These are phyloP conservation scores for Drosophila kokeensis DNA, from an alignment of 2,888 invertebrate species.

Conservation along the genomic window DNA sequence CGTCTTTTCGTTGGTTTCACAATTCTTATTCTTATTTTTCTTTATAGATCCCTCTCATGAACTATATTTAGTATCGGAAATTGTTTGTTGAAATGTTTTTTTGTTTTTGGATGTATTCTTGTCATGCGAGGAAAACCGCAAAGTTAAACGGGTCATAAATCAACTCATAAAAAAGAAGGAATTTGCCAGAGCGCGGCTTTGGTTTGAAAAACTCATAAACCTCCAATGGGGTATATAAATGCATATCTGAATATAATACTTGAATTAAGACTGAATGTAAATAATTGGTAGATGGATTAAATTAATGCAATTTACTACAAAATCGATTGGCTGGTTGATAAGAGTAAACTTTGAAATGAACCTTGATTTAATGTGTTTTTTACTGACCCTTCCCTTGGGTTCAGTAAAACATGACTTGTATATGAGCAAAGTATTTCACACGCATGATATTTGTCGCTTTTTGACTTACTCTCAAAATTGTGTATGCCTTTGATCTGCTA, in stretches of 20 bases:
- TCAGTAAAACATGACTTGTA: background rate
- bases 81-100: slow-evolving; percentile 14
- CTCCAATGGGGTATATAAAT: background rate
- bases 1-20: slow-evolving; percentile 12
- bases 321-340: background rate
- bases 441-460: background rate
- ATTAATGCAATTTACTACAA: background rate
- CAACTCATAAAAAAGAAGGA: background rate
- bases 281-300: too few species aligned
- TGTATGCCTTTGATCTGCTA: background rate
- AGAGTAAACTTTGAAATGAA: background rate
- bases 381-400: background rate
- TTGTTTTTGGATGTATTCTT: slow-evolving; percentile 2
- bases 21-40: slow-evolving; percentile 1
- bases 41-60: slow-evolving; percentile 3
- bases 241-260: background rate
- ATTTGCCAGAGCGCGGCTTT: background rate
- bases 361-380: background rate
- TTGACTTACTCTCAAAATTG: background rate
- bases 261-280: background rate
- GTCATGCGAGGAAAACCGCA: slow-evolving; percentile 19
- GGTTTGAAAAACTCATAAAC: background rate
- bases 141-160: slow-evolving; percentile 49
- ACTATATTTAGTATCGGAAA: slow-evolving; percentile 20
- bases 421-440: background rate